These are phyloP conservation scores for Lontra canadensis DNA, from an alignment of 2,113 vertebrate genomes.

Conservation along the genomic window DNA sequence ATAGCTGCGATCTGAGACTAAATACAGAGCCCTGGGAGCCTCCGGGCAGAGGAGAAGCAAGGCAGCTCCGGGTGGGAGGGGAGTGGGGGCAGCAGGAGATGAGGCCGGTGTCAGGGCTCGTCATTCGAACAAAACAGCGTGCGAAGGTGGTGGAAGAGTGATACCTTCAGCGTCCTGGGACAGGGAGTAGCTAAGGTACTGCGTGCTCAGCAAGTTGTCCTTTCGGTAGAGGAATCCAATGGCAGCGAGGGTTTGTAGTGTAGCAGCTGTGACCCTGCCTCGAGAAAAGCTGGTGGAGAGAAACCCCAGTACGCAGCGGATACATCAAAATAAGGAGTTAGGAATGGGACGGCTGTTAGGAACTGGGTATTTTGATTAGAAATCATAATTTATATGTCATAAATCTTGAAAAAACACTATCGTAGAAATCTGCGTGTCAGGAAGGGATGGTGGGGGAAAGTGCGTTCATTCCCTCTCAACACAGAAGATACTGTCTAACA, in stretches of 20 bases:
- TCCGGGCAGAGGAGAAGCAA: not conserved
- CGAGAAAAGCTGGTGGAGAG: not conserved
- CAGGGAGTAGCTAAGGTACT: not conserved
- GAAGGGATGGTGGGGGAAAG: too few relatives aligned
- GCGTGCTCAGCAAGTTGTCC: too few relatives aligned
- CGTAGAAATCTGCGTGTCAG: not conserved
- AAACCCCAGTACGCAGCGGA: not conserved
- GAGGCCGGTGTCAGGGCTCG: accelerated
- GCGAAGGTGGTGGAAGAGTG: accelerated
- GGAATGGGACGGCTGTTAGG: not conserved
- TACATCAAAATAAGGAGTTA: not conserved
- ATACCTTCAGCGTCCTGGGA: not conserved
- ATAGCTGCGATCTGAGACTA: not conserved
- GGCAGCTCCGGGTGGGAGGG: not conserved
- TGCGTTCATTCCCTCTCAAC: not conserved
- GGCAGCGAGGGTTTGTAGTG: accelerated
- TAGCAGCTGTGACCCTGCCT: not conserved
- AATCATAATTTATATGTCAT: not conserved
- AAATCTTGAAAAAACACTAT: not conserved
- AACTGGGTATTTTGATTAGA: not conserved
- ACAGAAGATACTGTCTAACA: accelerated
- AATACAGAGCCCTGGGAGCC: not conserved
- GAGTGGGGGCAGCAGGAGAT: accelerated
- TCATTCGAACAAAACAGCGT: accelerated
- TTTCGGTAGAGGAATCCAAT: not conserved